Evolutionary conservation across 1,140 invertebrate genomes (phyloP).

Genomic region (Amphibalanus amphitrite): DNA sequence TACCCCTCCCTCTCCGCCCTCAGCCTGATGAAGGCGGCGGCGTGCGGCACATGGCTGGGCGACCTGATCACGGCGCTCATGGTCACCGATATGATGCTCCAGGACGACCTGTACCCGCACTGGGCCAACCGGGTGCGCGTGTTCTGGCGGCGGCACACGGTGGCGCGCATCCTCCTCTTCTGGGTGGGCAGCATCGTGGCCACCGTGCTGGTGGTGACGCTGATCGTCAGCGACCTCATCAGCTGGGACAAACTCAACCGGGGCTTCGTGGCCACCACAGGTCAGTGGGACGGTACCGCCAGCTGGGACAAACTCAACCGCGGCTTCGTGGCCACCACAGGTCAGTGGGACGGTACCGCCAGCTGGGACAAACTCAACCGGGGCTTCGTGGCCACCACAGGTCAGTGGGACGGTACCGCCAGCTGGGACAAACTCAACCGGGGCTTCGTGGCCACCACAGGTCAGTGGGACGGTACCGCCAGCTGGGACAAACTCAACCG

Average conservation of each 20-base stretch:
- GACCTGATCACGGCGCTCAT: constrained; percentile 36
- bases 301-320: constrained; percentile 35
- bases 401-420: no score
- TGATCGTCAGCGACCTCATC: constrained; percentile 35
- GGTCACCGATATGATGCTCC: constrained; percentile 41
- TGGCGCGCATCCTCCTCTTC: constrained; percentile 33
- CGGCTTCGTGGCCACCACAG: constrained; percentile 34
- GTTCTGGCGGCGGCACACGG: constrained; percentile 29
- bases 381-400: no score
- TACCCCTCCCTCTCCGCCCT: constrained; percentile 2
- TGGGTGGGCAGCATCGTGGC: constrained; percentile 31
- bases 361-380: no score
- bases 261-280: constrained; percentile 34
- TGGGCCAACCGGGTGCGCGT: constrained; percentile 28
- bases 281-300: constrained; percentile 25
- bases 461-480: no score
- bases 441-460: no score
- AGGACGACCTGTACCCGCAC: constrained; percentile 36
- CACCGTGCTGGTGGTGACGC: constrained; percentile 31
- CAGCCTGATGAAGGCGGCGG: constrained; percentile 37
- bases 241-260: constrained; percentile 35
- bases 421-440: no score
- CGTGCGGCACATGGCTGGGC: constrained; percentile 38
- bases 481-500: background rate
- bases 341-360: constrained; percentile 20